Conservation (phyloP, 2,797 vertebrate species). For the Molothrus ater region DNA sequence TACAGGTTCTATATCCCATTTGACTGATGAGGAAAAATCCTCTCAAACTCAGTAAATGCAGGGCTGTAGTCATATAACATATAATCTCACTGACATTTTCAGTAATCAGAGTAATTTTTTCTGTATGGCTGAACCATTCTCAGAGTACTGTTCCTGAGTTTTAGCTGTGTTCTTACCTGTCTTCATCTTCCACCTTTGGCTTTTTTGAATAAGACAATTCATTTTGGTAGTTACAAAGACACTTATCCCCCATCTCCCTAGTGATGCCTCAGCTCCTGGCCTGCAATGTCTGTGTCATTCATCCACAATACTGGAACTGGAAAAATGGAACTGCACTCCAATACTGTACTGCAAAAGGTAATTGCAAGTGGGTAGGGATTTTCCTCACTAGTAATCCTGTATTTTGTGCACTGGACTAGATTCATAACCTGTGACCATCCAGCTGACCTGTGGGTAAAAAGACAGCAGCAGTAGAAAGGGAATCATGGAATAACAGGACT, state of each 20-base stretch:
- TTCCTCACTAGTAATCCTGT: constrained; percentile 1
- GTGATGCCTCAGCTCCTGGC: neutral
- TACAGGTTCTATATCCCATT: neutral
- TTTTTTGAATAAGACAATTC: constrained; percentile 32
- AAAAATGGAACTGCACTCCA: constrained; percentile 2
- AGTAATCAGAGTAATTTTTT: constrained; percentile 31
- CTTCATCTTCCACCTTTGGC: neutral
- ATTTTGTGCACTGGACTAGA: neutral
- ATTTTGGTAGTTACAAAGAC: constrained; percentile 18
- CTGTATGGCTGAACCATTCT: neutral
- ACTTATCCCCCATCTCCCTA: neutral
- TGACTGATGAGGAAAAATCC: neutral
- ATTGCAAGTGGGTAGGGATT: neutral
- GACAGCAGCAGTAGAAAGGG: neutral
- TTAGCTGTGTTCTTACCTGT: neutral
- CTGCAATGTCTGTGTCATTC: neutral
- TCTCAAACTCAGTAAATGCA: neutral
- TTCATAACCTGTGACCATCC: neutral
- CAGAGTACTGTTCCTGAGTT: neutral
- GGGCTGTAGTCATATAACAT: neutral
- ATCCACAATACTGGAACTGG: neutral
- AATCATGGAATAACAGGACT: neutral
- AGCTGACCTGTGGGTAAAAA: neutral
- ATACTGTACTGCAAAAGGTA: neutral
- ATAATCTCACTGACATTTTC: constrained; percentile 24